A percentile compares a stretch with the other conserved stretches of the same genome.
These are phyloP conservation scores for Anguilla megastoma DNA, from an alignment of 2,797 vertebrate genomes.

Conservation along the genomic window DNA sequence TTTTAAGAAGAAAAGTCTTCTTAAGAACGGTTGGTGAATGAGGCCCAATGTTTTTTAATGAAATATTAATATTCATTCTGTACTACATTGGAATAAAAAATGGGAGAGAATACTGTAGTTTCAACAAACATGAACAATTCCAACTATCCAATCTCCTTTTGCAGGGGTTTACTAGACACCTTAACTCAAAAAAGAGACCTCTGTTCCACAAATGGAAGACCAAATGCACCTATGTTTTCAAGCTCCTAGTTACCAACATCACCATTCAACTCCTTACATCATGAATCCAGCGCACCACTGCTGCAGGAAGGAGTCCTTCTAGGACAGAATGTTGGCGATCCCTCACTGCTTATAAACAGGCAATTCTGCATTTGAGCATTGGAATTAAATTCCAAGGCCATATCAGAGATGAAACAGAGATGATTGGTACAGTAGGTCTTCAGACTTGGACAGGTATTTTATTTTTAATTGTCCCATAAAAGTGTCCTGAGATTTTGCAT, in stretches of 20 bases:
- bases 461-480: not conserved
- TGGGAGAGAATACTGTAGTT: not conserved
- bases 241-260: not conserved
- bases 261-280: not conserved
- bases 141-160: too few species aligned
- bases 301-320: too few species aligned
- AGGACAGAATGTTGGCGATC: too few species aligned
- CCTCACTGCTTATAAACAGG: too few species aligned
- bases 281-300: not conserved
- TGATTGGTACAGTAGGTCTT: not conserved
- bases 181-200: not conserved
- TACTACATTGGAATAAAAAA: not conserved
- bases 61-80: too few species aligned
- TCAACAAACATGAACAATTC: not conserved
- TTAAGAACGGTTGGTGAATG: too few species aligned
- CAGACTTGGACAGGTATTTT: not conserved
- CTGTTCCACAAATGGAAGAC: not conserved
- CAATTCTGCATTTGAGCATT: too few species aligned
- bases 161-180: too few species aligned
- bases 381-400: too few species aligned
- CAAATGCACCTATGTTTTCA: not conserved
- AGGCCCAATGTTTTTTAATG: too few species aligned
- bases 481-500: not conserved
- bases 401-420: too few species aligned
- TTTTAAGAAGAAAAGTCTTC: too few species aligned